These are phyloP conservation scores for Scaptodrosophila latifasciaeformis DNA, from an alignment of 2,888 invertebrate species.

Conservation along the genomic window DNA sequence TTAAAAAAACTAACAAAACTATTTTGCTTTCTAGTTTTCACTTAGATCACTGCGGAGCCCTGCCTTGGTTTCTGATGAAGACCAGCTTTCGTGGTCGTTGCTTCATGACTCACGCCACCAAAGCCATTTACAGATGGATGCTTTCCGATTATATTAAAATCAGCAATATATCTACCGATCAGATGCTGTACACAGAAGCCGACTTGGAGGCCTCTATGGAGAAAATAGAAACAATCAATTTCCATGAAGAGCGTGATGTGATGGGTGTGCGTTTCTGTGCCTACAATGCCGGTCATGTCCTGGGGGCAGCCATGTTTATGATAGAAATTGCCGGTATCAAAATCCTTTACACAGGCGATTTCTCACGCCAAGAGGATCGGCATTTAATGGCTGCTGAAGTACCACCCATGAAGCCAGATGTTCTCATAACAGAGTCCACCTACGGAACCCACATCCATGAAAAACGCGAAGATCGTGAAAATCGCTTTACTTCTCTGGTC, in stretches of 20 bases:
- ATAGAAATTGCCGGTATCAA: constrained; percentile 99
- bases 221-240: constrained; percentile 98
- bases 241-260: constrained; percentile 98
- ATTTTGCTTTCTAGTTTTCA: constrained; percentile 86
- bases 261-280: constrained; percentile 98
- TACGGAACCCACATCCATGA: constrained; percentile 99
- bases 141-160: constrained; percentile 99
- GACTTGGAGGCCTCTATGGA: constrained; percentile 99
- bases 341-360: constrained; percentile 97
- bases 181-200: constrained; percentile 97
- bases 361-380: constrained; percentile 97
- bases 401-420: constrained; percentile 96
- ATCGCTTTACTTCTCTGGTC: constrained; percentile 92
- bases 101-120: constrained; percentile 99
- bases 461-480: constrained; percentile 96
- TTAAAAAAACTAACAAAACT: background rate
- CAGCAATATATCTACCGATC: constrained; percentile 96
- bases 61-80: constrained; percentile 98
- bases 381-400: constrained; percentile 99
- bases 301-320: constrained; percentile 99
- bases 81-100: constrained; percentile 98
- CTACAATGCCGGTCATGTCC: constrained; percentile 98
- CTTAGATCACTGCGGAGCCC: constrained; percentile 97
- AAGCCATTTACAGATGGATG: constrained; percentile 99
- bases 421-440: constrained; percentile 98